A percentile compares a stretch with the other conserved stretches of the same genome.
Evolutionary conservation across 2,888 invertebrate genomes (phyloP).

Genomic region (Adelphocoris suturalis): DNA sequence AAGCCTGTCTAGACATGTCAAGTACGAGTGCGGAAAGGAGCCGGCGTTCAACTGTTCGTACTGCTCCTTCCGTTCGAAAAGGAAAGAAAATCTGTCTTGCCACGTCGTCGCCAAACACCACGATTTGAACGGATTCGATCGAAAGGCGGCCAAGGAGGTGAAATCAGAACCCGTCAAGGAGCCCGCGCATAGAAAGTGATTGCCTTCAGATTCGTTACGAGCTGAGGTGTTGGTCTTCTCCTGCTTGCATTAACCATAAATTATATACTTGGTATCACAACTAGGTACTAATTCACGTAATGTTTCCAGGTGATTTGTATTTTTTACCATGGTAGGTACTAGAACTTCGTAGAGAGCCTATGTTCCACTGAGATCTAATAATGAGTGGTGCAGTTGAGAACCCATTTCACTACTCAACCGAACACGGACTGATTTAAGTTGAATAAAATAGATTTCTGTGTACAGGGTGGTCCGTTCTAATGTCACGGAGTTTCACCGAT

Average conservation of each 20-base stretch:
- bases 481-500: no score
- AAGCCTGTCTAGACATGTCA: conserved; percentile 77
- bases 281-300: no score
- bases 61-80: conserved; percentile 75
- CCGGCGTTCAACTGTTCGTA: conserved; percentile 74
- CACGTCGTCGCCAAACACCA: conserved; percentile 73
- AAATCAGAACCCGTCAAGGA: conserved; percentile 12
- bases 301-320: no score
- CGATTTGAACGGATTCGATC: background rate
- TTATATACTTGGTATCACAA: background rate
- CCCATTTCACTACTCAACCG: no score
- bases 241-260: conserved; percentile 21
- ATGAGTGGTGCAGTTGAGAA: no score
- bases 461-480: no score
- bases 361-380: no score
- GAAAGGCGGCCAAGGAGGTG: background rate
- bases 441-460: no score
- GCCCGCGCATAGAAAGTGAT: background rate
- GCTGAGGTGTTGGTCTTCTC: conserved; percentile 20
- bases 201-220: conserved; percentile 14
- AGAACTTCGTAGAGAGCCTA: no score
- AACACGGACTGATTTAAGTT: no score
- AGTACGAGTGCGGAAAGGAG: conserved; percentile 76
- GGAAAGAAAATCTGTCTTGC: conserved; percentile 74
- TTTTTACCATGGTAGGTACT: no score